These are phyloP conservation scores for Mobula hypostoma DNA, from an alignment of 2,113 vertebrate genomes.

Conservation along the genomic window DNA sequence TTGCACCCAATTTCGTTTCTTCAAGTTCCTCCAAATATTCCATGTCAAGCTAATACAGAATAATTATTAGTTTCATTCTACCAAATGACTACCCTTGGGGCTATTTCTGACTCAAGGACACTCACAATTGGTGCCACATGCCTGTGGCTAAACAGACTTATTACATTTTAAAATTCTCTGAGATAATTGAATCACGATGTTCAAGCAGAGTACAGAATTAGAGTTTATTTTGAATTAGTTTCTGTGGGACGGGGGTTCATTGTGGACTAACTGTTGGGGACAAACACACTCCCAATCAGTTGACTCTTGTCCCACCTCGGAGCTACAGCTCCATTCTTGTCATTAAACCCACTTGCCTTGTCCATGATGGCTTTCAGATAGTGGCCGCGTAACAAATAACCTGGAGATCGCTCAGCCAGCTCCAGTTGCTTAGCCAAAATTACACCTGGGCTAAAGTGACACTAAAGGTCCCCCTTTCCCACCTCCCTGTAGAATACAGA, in stretches of 20 bases:
- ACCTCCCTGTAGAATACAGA: too few species aligned
- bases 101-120: neutral
- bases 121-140: neutral
- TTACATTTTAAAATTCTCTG: neutral
- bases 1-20: neutral
- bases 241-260: neutral
- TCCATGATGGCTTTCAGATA: too few species aligned
- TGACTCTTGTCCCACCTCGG: too few species aligned
- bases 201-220: neutral
- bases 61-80: neutral
- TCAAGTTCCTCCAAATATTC: neutral
- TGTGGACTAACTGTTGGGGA: neutral
- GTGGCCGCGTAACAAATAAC: too few species aligned
- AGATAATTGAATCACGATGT: slow-evolving; percentile 3
- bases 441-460: too few species aligned
- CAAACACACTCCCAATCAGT: neutral
- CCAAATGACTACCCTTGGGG: neutral
- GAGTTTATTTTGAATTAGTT: neutral
- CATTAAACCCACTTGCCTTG: too few species aligned
- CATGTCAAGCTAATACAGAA: neutral
- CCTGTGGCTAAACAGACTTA: neutral
- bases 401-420: too few species aligned
- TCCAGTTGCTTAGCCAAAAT: too few species aligned
- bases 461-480: too few species aligned
- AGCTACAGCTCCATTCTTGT: too few species aligned